A percentile compares a stretch with the other conserved stretches of the same genome.
Evolutionary conservation across 2,797 vertebrate species (phyloP).

Genomic region (Lepilemur ruficaudatus): DNA sequence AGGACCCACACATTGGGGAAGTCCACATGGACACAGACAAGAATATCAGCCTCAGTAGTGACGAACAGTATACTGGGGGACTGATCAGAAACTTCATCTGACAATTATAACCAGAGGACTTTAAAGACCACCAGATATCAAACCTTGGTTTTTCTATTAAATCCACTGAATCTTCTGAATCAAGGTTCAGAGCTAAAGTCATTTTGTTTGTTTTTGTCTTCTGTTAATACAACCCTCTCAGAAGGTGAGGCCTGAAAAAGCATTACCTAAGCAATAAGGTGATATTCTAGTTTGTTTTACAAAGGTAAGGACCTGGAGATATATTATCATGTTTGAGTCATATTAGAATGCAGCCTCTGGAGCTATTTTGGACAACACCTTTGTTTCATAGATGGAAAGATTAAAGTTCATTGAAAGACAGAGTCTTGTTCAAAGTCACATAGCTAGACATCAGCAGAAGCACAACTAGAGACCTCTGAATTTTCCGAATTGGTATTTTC

Average conservation of each 20-base stretch:
- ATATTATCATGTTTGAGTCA: neutral
- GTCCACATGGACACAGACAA: neutral
- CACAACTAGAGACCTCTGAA: neutral
- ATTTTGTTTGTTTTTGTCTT: neutral
- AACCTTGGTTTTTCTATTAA: neutral
- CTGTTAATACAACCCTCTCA: neutral
- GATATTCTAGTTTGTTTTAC: neutral
- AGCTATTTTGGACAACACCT: neutral
- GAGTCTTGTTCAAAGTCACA: neutral
- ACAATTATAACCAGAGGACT: neutral
- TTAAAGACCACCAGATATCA: neutral
- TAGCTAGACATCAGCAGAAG: neutral
- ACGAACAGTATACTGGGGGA: neutral
- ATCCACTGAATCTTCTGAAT: neutral
- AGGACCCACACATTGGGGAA: neutral
- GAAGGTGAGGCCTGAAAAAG: neutral
- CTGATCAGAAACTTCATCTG: neutral
- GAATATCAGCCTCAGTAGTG: neutral
- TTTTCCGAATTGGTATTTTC: neutral
- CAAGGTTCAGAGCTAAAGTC: neutral
- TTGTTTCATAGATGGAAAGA: neutral
- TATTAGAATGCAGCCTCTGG: neutral
- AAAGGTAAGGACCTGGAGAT: neutral
- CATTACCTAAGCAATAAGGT: neutral
- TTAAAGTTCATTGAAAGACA: neutral